Conservation (phyloP, 2,888 invertebrate genomes). For the Zaprionus obscuricornis region DNA sequence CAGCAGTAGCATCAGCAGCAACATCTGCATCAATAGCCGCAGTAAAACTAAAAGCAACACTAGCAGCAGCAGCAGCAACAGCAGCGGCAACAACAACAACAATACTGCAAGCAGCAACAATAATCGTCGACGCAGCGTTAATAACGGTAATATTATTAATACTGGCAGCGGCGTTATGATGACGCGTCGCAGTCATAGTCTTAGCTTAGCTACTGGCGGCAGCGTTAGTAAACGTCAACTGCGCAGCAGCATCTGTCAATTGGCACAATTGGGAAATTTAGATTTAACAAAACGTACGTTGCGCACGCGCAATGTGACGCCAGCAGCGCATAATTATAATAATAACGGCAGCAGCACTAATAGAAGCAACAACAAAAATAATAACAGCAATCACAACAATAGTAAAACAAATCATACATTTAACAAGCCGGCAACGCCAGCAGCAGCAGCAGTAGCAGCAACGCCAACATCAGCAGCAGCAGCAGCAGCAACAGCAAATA, state of each 20-base stretch:
- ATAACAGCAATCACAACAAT: constrained; percentile 1
- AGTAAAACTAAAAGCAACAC: neutral
- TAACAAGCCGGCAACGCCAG: constrained; percentile 49
- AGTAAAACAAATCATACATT: constrained; percentile 44
- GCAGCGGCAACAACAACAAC: constrained; percentile 3
- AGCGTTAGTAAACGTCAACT: constrained; percentile 77
- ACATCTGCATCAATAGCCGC: neutral
- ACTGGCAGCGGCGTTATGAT: constrained; percentile 37
- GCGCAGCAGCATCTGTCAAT: constrained; percentile 71
- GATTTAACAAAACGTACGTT: constrained; percentile 81
- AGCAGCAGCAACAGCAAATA: neutral
- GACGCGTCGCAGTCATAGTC: constrained; percentile 51
- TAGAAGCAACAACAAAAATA: constrained; percentile 26
- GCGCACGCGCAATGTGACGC: constrained; percentile 76
- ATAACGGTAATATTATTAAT: too few species aligned
- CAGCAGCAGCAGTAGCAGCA: constrained; percentile 30
- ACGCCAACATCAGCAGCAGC: neutral
- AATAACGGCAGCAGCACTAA: neutral
- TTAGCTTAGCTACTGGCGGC: constrained; percentile 27
- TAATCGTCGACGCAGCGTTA: constrained; percentile 13
- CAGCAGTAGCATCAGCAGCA: neutral
- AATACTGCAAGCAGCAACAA: constrained; percentile 4
- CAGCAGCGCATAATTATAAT: too few species aligned
- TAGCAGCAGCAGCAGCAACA: neutral
- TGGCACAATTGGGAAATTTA: constrained; percentile 36